A percentile compares a stretch with the other conserved stretches of the same genome.
Conservation (phyloP, 2,888 invertebrate species). For the Atrina japonica region DNA sequence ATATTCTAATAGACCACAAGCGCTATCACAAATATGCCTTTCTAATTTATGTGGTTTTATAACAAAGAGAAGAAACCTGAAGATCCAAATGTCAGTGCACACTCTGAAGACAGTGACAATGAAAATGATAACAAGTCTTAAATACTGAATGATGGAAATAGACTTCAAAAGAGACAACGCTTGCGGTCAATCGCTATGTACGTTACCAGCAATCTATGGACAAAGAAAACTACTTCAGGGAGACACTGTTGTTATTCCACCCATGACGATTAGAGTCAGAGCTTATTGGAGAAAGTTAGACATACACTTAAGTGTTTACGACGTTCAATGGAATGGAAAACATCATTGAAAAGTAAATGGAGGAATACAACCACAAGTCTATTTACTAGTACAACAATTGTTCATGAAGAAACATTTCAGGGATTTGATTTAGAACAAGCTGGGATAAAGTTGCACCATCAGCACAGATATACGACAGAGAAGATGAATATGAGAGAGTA, state of each 20-base stretch:
- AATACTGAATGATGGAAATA: neutral
- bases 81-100: neutral
- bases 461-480: conserved; percentile 1
- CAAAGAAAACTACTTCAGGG: conserved; percentile 42
- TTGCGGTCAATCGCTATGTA: conserved; percentile 27
- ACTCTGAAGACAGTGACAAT: conserved; percentile 20
- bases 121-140: conserved; percentile 17
- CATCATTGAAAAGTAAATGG: conserved; percentile 35
- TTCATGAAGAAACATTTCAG: conserved; percentile 5
- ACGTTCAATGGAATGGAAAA: conserved; percentile 54
- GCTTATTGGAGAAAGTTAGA: no score
- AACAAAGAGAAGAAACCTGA: conserved; percentile 8
- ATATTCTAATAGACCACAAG: conserved; percentile 27
- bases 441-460: no score
- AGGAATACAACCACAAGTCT: conserved; percentile 32
- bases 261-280: no score
- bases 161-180: conserved; percentile 2
- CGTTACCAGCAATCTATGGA: conserved; percentile 56
- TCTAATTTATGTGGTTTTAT: conserved; percentile 31
- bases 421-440: conserved; percentile 20
- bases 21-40: conserved; percentile 24
- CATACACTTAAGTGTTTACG: no score
- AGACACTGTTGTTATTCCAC: conserved; percentile 58
- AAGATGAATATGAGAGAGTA: neutral
- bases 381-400: no score